phyloP scores from a whole-genome alignment of 35 echinoderm and acorn worm species.

The Nesometra sesokonis region DNA sequence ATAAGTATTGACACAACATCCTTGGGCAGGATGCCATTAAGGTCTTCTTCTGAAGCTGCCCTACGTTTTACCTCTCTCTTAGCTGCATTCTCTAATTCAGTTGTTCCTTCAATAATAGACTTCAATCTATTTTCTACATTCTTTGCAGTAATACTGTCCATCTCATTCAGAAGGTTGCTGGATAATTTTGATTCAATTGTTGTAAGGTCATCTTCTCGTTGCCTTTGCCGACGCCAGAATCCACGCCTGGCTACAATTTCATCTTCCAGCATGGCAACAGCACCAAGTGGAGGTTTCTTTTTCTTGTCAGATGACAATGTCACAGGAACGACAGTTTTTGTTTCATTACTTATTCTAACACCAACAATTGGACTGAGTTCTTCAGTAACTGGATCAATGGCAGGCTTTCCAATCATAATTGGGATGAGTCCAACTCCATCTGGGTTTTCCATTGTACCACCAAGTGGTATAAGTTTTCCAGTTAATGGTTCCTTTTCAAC shows the following conservation, averaged over 20 bases:
- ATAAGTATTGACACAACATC: slow-evolving; percentile 62
- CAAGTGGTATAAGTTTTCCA: slow-evolving; percentile 71
- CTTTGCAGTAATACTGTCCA: slow-evolving; percentile 59
- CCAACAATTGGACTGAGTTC: slow-evolving; percentile 87
- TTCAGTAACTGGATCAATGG: slow-evolving; percentile 74
- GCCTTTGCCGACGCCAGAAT: slow-evolving; percentile 86
- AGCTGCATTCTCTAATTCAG: slow-evolving; percentile 43
- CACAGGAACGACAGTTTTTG: slow-evolving; percentile 67
- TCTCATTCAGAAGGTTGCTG: slow-evolving; percentile 67
- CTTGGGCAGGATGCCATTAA: slow-evolving; percentile 52
- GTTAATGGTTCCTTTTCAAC: slow-evolving; percentile 77
- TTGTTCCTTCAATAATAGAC: slow-evolving; percentile 49
- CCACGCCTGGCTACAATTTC: slow-evolving; percentile 87
- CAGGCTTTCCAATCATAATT: slow-evolving; percentile 80
- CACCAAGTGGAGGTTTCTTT: slow-evolving; percentile 86
- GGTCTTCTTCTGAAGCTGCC: slow-evolving; percentile 65
- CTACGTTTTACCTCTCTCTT: slow-evolving; percentile 74
- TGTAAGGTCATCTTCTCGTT: slow-evolving; percentile 65
- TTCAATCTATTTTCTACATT: slow-evolving; percentile 71
- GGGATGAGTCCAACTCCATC: slow-evolving; percentile 91
- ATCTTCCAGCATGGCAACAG: slow-evolving; percentile 87
- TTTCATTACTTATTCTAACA: slow-evolving; percentile 78
- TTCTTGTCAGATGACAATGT: slow-evolving; percentile 64
- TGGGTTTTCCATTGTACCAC: slow-evolving; percentile 95
- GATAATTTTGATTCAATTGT: slow-evolving; percentile 54